Percentiles rank a stretch among this genome's conserved stretches.
Conservation (phyloP, 92 coral and sea anemone species). For the Desmophyllum pertusum region DNA sequence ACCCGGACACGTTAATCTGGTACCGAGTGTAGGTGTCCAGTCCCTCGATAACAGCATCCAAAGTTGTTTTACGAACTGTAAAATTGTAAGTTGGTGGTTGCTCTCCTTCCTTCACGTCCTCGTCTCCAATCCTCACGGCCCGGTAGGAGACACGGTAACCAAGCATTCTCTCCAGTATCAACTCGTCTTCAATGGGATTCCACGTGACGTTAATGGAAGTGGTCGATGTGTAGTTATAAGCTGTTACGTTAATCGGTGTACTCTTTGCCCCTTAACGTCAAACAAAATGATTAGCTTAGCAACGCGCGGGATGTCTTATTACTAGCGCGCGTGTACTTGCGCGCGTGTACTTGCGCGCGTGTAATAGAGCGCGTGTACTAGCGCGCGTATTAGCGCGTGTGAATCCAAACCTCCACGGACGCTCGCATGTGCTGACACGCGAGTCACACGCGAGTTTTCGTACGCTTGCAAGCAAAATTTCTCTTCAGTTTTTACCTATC, state of each 20-base stretch:
- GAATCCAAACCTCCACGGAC: too few relatives aligned
- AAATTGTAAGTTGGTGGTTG: slow-evolving; percentile 53
- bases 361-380: not conserved
- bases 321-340: not conserved
- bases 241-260: slow-evolving; percentile 66
- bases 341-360: not conserved
- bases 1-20: slow-evolving; percentile 70
- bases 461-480: too few relatives aligned
- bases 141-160: slow-evolving; percentile 77
- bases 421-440: too few relatives aligned
- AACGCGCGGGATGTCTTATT: too few relatives aligned
- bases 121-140: slow-evolving; percentile 66
- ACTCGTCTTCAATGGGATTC: slow-evolving; percentile 68
- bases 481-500: too few relatives aligned
- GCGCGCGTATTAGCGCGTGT: not conserved
- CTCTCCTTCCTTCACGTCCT: slow-evolving; percentile 27
- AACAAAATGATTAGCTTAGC: not conserved
- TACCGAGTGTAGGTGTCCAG: slow-evolving; percentile 59
- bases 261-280: slow-evolving; percentile 55
- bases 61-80: slow-evolving; percentile 64
- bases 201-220: slow-evolving; percentile 62
- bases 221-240: slow-evolving; percentile 68
- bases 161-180: slow-evolving; percentile 52
- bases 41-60: slow-evolving; percentile 30
- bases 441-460: too few relatives aligned